phyloP scores from a whole-genome alignment of 1,140 invertebrate species.

The Drosophila sp. region DNA sequence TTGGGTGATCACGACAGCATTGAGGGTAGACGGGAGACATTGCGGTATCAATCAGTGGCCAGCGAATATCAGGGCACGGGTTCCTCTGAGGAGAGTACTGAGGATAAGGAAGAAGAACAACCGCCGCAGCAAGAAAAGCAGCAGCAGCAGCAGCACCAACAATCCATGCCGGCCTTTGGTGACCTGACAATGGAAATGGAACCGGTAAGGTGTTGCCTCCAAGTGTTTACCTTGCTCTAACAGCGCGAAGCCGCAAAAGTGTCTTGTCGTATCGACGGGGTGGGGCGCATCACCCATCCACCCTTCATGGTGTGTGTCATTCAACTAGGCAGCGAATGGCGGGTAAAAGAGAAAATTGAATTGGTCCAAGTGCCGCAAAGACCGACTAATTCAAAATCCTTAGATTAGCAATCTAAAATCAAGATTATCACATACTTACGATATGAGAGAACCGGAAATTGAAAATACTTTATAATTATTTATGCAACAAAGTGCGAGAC shows the following conservation, averaged over 20 bases:
- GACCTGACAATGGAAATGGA: constrained; percentile 83
- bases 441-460: not conserved
- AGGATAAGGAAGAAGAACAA: constrained; percentile 30
- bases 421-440: constrained; percentile 18
- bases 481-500: not conserved
- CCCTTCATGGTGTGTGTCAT: constrained; percentile 49
- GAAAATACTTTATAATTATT: not conserved
- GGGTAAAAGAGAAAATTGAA: constrained; percentile 22
- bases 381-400: constrained; percentile 24
- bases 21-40: constrained; percentile 60
- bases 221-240: constrained; percentile 19
- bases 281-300: not conserved
- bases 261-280: constrained; percentile 39
- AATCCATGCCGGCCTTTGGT: constrained; percentile 84
- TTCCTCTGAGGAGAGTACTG: constrained; percentile 47
- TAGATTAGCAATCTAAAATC: constrained; percentile 2
- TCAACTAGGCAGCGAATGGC: constrained; percentile 43
- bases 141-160: constrained; percentile 20
- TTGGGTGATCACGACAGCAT: constrained; percentile 71
- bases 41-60: constrained; percentile 63
- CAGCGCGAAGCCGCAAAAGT: constrained; percentile 55
- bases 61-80: constrained; percentile 61
- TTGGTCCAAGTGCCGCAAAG: constrained; percentile 21
- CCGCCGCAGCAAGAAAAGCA: constrained; percentile 10
- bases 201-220: constrained; percentile 69